Conservation (phyloP, 1,140 invertebrate species). For the Drosophila pseudoananassae region DNA sequence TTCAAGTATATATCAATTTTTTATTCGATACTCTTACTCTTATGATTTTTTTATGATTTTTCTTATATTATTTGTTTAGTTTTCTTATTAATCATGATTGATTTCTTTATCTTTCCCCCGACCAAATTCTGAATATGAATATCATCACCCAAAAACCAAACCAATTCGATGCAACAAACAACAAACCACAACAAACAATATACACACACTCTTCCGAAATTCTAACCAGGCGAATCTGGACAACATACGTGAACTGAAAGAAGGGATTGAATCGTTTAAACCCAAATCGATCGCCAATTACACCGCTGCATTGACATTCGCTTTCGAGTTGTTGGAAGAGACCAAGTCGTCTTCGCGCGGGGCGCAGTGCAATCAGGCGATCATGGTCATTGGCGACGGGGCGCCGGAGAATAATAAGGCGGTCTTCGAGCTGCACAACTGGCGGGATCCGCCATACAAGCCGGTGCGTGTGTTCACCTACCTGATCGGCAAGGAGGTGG, state of each 20-base stretch:
- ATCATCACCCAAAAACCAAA: conserved; percentile 5
- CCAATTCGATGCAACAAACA: conserved; percentile 34
- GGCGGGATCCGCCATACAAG: conserved; percentile 88
- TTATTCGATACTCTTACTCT: conserved; percentile 31
- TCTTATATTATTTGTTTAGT: conserved; percentile 2
- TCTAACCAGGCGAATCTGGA: conserved; percentile 91
- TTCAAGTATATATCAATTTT: conserved; percentile 87
- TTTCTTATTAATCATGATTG: conserved; percentile 40
- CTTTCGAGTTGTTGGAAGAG: conserved; percentile 93
- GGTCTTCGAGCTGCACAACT: conserved; percentile 95
- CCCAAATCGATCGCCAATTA: conserved; percentile 98
- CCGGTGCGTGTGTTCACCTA: conserved; percentile 98
- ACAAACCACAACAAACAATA: conserved; percentile 18
- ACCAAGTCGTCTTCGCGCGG: conserved; percentile 86
- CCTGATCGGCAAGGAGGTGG: conserved; percentile 96
- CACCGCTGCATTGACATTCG: conserved; percentile 93
- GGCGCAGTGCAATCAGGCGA: conserved; percentile 91
- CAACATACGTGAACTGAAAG: conserved; percentile 94
- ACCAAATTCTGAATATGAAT: conserved; percentile 25
- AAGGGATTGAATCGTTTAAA: conserved; percentile 90
- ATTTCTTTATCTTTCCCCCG: conserved; percentile 44
- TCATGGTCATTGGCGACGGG: conserved; percentile 99
- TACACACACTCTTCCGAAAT: conserved; percentile 46
- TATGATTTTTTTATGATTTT: conserved; percentile 11
- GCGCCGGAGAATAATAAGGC: conserved; percentile 96